Evolutionary conservation across 2,888 invertebrate genomes (phyloP).

Genomic region (Ormyrus nitidulus): DNA sequence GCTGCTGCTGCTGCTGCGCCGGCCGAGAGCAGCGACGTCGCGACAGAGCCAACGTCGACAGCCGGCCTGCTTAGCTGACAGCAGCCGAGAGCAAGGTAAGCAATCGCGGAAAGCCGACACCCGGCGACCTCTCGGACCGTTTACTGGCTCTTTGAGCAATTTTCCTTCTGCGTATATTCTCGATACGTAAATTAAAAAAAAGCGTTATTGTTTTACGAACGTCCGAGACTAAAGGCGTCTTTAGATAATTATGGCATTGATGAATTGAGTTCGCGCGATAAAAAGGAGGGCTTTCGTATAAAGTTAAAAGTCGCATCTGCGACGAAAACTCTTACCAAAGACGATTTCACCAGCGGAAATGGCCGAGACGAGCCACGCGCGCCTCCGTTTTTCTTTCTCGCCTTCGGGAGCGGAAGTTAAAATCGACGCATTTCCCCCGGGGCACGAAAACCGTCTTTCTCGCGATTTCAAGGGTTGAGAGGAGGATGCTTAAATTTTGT

Average conservation of each 20-base stretch:
- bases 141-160: too few relatives aligned
- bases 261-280: constrained; percentile 15
- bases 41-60: constrained; percentile 1
- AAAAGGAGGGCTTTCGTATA: constrained; percentile 12
- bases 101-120: neutral
- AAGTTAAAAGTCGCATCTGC: constrained; percentile 35
- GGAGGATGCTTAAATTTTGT: neutral
- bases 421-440: constrained; percentile 24
- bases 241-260: constrained; percentile 37
- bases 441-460: neutral
- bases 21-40: constrained; percentile 22
- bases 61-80: neutral
- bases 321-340: constrained; percentile 26
- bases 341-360: constrained; percentile 53
- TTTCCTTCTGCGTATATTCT: too few relatives aligned
- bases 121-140: too few relatives aligned
- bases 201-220: too few relatives aligned
- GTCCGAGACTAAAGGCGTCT: neutral
- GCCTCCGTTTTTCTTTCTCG: constrained; percentile 40
- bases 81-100: constrained; percentile 22
- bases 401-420: constrained; percentile 30
- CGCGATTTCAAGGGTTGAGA: neutral
- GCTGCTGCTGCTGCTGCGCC: constrained; percentile 17
- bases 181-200: too few relatives aligned
- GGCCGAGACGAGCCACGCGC: constrained; percentile 47